These are phyloP conservation scores for Melinaea menophilus DNA, from an alignment of 2,888 invertebrate genomes.

Conservation along the genomic window DNA sequence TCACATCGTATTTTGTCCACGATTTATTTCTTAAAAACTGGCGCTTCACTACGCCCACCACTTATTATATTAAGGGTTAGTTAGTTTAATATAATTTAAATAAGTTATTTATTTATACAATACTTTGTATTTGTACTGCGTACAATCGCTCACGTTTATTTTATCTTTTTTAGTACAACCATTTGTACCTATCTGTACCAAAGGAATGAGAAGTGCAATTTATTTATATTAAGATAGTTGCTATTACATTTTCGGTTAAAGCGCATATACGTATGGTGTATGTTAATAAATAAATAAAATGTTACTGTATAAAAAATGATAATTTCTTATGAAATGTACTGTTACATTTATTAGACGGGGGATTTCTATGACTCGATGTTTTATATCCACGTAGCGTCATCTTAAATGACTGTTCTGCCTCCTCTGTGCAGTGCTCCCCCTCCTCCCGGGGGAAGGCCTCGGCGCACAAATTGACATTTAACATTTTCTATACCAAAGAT, in stretches of 20 bases:
- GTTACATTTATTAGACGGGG: too few relatives aligned
- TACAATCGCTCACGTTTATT: constrained; percentile 15
- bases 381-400: too few relatives aligned
- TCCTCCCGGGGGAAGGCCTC: not conserved
- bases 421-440: not conserved
- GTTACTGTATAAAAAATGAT: not conserved
- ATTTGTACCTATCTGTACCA: constrained; percentile 29
- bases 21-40: constrained; percentile 13
- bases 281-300: not conserved
- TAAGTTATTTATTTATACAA: constrained; percentile 26
- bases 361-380: too few relatives aligned
- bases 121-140: constrained; percentile 13
- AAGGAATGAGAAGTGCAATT: constrained; percentile 31
- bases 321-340: not conserved
- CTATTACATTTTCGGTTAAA: constrained; percentile 8
- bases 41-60: not conserved
- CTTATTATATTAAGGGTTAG: constrained; percentile 17
- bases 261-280: not conserved
- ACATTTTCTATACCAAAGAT: not conserved
- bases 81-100: constrained; percentile 19
- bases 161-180: constrained; percentile 18
- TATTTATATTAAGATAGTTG: constrained; percentile 13
- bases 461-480: not conserved
- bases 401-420: too few relatives aligned
- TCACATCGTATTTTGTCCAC: constrained; percentile 13